These are phyloP conservation scores for Zosterops lateralis DNA, from an alignment of 2,113 vertebrate genomes.

Conservation along the genomic window DNA sequence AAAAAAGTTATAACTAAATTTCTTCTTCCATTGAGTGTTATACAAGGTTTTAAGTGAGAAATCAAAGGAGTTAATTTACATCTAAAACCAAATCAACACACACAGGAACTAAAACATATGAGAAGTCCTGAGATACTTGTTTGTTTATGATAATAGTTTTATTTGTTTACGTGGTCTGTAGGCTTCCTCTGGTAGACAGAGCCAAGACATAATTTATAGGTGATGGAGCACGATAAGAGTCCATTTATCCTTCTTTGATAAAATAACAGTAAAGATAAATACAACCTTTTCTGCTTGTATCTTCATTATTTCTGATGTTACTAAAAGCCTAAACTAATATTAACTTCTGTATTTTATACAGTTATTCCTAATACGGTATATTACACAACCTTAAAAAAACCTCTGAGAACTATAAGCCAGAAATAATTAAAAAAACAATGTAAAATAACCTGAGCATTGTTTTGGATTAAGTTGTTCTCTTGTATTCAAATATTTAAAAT, in stretches of 20 bases:
- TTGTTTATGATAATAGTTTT: slow-evolving; percentile 26
- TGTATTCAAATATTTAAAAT: not conserved
- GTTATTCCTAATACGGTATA: not conserved
- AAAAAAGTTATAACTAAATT: not conserved
- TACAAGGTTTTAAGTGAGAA: not conserved
- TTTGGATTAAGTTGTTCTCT: not conserved
- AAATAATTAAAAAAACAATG: not conserved
- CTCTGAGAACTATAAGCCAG: not conserved
- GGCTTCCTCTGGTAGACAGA: not conserved
- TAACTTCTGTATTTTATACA: not conserved
- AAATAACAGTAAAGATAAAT: not conserved
- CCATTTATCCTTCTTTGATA: not conserved
- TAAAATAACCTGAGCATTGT: not conserved
- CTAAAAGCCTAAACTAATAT: not conserved
- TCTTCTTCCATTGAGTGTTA: not conserved
- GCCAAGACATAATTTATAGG: not conserved
- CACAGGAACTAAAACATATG: not conserved
- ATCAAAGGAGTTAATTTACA: not conserved
- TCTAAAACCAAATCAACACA: not conserved
- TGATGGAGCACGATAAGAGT: not conserved
- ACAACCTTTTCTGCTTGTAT: not conserved
- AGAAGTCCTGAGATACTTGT: not conserved
- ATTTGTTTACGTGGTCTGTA: not conserved
- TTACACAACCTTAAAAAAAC: not conserved
- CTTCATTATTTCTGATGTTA: slow-evolving; percentile 6